Base-by-base conservation (phyloP, 2,113 vertebrate species). In the Bos javanicus region DNA sequence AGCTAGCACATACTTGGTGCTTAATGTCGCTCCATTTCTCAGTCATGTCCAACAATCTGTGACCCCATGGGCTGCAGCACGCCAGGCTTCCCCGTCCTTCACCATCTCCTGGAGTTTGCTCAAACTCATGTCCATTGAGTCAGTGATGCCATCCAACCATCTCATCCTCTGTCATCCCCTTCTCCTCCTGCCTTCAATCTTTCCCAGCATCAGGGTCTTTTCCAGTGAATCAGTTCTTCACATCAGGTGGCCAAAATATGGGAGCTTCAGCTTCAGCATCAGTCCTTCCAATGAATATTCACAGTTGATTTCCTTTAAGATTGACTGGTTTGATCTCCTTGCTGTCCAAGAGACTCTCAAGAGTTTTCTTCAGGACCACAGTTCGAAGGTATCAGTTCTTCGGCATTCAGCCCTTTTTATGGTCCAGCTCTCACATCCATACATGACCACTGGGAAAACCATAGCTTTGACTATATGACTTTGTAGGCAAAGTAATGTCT, bases 381-480 rank as follows among this genome's bases (percentile, higher is more conserved):
- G n/a, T 71, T 71, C 4, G 0, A 36, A 71, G 10, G n/a, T 17
- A 23, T 36, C n/a, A 71, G 5, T 36, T 36, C 64, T 71, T 71
- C 0, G 0, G 64, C 0, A 0, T 17, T 71, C n/a, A 71, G n/a
- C n/a, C 9, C 12, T 71, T 23, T 71, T 12, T 71, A 71, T 36
- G n/a, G n/a, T 36, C 64, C n/a, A 36, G n/a, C 64, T 71, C 4
- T 71, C 64, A 71, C n/a, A 71, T 71, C 64, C 64, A 36, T 71
- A 12, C 19, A 71, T 71, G n/a, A 71, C 64, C 0, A 36, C n/a
- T 36, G n/a, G 9, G 17, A 71, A 71, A 36, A 71, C 17, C n/a
- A 71, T 71, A 71, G n/a, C 64, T 71, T 5, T 71, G 64, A 36
- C 64, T 71, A 71, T 36, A 71, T 71, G 9, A 71, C 64, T 71